These are phyloP conservation scores for Sisor rabdophorus DNA, from an alignment of 2,113 vertebrate genomes.

Conservation along the genomic window DNA sequence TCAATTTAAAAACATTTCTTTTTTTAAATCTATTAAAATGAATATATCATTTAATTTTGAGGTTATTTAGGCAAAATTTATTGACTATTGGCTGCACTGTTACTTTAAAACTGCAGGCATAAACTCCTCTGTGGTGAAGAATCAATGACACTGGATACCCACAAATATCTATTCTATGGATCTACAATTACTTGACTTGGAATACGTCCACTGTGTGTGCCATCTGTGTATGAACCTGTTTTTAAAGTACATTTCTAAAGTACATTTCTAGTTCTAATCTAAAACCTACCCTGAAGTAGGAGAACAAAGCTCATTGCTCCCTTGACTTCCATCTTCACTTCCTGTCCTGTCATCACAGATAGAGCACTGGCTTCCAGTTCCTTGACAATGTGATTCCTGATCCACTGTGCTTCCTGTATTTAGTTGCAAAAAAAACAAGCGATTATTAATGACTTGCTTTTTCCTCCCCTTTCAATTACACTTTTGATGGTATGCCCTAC, in stretches of 20 bases:
- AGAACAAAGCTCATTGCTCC: conserved; percentile 23
- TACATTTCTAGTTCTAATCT: not conserved
- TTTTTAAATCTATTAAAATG: no score
- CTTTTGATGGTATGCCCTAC: not conserved
- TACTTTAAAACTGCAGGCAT: no score
- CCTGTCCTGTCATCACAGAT: conserved; percentile 46
- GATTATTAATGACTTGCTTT: not conserved
- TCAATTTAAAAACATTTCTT: no score
- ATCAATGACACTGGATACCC: not conserved
- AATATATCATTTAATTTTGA: no score
- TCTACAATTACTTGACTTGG: no score
- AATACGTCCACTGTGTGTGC: no score
- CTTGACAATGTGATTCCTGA: conserved; percentile 23
- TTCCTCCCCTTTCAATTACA: not conserved
- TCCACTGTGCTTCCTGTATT: conserved; percentile 26
- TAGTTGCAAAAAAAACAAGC: not conserved
- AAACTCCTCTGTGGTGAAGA: not conserved
- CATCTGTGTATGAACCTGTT: not conserved
- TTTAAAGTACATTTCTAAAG: no score
- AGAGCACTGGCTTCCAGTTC: conserved; percentile 40
- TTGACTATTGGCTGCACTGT: no score
- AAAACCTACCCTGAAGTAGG: conserved; percentile 39
- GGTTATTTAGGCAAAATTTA: no score
- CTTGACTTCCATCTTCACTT: conserved; percentile 48
- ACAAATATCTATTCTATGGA: no score